These are phyloP conservation scores for Heliocidaris tuberculata DNA, from an alignment of 35 echinoderm and acorn worm genomes.

Conservation along the genomic window DNA sequence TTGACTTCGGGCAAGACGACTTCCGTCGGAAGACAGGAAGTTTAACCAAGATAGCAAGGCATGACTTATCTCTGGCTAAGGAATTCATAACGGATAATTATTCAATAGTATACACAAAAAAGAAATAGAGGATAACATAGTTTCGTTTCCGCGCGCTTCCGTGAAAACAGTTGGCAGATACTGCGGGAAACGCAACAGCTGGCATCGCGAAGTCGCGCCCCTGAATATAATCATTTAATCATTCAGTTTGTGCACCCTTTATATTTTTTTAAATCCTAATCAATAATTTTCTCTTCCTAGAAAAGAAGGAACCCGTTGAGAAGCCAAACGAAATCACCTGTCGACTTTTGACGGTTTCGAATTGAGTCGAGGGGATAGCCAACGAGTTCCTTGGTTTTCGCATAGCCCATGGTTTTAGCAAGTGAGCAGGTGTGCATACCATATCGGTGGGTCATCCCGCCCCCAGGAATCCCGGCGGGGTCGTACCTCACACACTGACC, in stretches of 20 bases:
- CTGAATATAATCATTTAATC: conserved; percentile 5
- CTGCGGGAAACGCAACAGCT: background rate
- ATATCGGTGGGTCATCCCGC: background rate
- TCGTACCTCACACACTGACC: background rate
- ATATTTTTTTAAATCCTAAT: conserved; percentile 13
- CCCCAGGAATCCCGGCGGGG: background rate
- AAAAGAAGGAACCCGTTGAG: background rate
- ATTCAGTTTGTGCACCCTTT: background rate
- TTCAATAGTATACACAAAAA: background rate
- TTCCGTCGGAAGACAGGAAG: conserved; percentile 7
- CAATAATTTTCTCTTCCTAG: background rate
- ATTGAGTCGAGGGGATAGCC: background rate
- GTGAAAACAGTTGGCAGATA: background rate
- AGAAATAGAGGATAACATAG: background rate
- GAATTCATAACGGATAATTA: background rate
- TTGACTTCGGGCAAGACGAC: background rate
- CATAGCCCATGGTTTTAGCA: background rate
- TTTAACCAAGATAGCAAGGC: background rate
- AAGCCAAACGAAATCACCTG: background rate
- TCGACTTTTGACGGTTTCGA: background rate
- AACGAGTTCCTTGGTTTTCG: background rate
- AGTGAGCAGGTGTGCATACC: background rate
- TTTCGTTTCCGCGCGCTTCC: background rate
- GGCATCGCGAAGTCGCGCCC: background rate
- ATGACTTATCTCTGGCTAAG: conserved; percentile 2